Evolutionary conservation across 23 tunicate species (phyloP).

Genomic region (Styela clava): DNA sequence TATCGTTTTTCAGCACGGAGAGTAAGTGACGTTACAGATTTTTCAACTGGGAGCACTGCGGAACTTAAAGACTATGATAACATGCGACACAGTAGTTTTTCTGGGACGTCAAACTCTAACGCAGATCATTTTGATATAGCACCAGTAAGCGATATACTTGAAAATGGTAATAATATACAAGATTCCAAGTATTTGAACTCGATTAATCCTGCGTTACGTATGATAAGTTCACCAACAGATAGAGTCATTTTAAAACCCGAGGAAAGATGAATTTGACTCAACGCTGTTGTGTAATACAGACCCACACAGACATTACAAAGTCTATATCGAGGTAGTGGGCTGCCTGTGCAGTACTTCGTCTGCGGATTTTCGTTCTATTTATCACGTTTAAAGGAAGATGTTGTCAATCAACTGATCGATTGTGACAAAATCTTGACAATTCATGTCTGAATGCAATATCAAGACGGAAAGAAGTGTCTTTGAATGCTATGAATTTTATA

Average conservation of each 20-base stretch:
- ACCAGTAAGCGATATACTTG: background rate
- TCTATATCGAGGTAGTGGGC: no score
- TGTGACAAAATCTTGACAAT: background rate
- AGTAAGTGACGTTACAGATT: constrained; percentile 24
- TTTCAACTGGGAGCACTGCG: constrained; percentile 1
- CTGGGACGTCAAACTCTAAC: background rate
- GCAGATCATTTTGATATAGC: background rate
- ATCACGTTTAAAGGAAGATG: background rate
- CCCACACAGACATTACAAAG: no score
- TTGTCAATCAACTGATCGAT: background rate
- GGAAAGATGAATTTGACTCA: background rate
- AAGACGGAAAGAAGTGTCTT: no score
- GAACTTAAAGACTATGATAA: constrained; percentile 14
- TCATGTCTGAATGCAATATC: no score
- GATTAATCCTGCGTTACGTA: background rate
- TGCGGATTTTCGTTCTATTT: no score
- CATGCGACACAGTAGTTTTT: constrained; percentile 15
- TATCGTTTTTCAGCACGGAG: constrained; percentile 24
- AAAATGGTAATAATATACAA: background rate
- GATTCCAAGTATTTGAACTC: background rate
- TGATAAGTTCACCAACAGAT: background rate
- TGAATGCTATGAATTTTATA: no score
- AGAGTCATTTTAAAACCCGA: background rate
- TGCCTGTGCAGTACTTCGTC: no score
- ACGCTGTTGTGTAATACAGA: no score